Evolutionary conservation across 2,797 vertebrate species (phyloP).

Genomic region (Poeciliopsis infans): DNA sequence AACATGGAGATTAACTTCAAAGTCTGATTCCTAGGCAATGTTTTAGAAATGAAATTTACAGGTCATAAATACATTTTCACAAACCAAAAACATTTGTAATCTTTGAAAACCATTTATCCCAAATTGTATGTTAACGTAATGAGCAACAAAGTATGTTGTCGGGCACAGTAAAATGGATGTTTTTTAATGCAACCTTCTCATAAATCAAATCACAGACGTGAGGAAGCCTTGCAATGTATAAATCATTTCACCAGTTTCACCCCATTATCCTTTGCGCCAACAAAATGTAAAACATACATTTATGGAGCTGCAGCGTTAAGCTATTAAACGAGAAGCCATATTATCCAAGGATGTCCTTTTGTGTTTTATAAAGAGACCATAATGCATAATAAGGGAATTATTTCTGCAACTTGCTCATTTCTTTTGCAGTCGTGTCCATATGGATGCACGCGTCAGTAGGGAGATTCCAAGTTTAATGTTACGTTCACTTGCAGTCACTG

Average conservation of each 20-base stretch:
- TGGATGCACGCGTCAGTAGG: neutral
- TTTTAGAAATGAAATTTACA: neutral
- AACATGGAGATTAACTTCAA: neutral
- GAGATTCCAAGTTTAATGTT: neutral
- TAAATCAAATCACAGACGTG: neutral
- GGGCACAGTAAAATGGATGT: neutral
- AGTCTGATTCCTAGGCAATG: neutral
- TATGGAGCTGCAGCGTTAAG: neutral
- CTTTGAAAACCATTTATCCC: neutral
- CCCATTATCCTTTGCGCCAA: neutral
- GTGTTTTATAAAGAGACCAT: neutral
- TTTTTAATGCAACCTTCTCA: neutral
- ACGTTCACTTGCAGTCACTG: neutral
- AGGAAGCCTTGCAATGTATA: neutral
- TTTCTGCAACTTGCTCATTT: neutral
- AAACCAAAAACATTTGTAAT: too few species aligned
- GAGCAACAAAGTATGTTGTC: neutral
- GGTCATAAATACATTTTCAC: neutral
- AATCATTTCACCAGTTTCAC: neutral
- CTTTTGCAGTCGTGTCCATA: neutral
- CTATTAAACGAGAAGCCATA: neutral
- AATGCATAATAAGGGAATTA: neutral
- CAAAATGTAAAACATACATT: neutral
- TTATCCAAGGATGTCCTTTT: neutral
- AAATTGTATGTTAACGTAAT: neutral